Evolutionary conservation across 2,888 invertebrate species (phyloP).

Genomic region (Chirona hameri): DNA sequence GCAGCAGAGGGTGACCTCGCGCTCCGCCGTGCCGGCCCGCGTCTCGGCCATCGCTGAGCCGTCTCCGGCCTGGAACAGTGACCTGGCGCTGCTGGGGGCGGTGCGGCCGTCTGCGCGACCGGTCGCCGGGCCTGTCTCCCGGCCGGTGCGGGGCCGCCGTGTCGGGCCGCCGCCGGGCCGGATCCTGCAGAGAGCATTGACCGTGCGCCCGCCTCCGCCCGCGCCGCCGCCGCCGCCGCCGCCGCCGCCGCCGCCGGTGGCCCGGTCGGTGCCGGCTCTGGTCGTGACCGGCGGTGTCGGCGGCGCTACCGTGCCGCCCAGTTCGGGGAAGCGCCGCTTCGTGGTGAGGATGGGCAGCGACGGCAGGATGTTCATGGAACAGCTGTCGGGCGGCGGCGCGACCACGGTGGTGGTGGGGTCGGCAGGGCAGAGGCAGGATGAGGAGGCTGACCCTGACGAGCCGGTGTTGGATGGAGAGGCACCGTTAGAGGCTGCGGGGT

Average conservation of each 20-base stretch:
- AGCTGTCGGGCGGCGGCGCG: not conserved
- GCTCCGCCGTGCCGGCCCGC: no score
- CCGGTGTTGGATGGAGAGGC: no score
- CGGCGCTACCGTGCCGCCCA: not conserved
- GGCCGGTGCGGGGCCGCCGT: not conserved
- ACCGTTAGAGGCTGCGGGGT: not conserved
- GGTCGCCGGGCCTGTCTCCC: not conserved
- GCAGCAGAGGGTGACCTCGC: not conserved
- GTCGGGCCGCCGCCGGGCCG: not conserved
- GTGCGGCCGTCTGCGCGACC: not conserved
- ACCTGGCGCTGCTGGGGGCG: not conserved
- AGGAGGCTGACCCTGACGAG: not conserved
- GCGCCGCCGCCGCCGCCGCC: not conserved
- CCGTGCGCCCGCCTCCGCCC: not conserved
- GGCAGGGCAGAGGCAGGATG: not conserved
- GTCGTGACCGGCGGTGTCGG: no score
- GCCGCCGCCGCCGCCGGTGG: not conserved
- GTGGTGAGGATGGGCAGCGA: not conserved
- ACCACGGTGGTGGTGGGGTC: not conserved
- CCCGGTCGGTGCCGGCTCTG: not conserved
- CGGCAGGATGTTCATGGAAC: conserved; percentile 13
- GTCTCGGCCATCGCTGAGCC: not conserved
- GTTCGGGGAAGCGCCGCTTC: not conserved
- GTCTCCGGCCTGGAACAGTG: conserved; percentile 3
- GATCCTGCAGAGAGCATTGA: not conserved